Evolutionary conservation across 2,888 invertebrate species (phyloP), one percentile per base, ranked within the genome.

Genomic region (Drosophila ezoana): DNA sequence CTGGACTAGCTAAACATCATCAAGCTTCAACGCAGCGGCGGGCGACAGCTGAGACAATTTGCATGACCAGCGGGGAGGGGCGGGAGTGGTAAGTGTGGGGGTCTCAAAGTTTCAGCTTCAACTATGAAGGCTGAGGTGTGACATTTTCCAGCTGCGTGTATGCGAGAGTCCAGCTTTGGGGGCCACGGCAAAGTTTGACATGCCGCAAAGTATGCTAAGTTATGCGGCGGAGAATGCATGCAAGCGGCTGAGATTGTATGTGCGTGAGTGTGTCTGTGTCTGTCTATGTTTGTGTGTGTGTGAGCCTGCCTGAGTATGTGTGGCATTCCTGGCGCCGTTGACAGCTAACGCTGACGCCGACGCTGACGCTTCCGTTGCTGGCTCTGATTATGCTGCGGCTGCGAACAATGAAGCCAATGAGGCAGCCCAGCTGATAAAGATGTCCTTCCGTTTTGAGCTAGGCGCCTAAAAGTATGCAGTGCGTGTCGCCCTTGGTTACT

Each of bases 131-230:
- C 33, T 48, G 45, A 70, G 77, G 73, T 80, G 81, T 45, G 66
- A 70, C 68, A 52, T 48, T 79, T 69, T 64, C 37, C 37, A 61
- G 75, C 48, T 20, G 54, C 37, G 52, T 38, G 28, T 16, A 41
- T 33, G 41, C 48, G 32, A 74, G 23, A 74, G 63, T 73, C 79
- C 79, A 49, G 63, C 47, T 33, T 23, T 10, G 40, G 16, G 79
- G 67, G 75, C 53, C 35, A 40, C 63, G 65, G 35, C 57, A 72
- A 87, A 76, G 76, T 78, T 73, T 79, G 67, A 85, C 89, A 84
- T 76, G 78, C 85, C 80, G 68, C 74, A 81, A 87, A 87, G 84
- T 81, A 78, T 75, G 85, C 80, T 64, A 74, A 87, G 89, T 80
- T 89, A 89, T 86, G 81, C 77, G 74, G 23, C 69, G 13, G 37